phyloP scores from a whole-genome alignment of 2,888 invertebrate genomes.

The Eledona agricola region DNA sequence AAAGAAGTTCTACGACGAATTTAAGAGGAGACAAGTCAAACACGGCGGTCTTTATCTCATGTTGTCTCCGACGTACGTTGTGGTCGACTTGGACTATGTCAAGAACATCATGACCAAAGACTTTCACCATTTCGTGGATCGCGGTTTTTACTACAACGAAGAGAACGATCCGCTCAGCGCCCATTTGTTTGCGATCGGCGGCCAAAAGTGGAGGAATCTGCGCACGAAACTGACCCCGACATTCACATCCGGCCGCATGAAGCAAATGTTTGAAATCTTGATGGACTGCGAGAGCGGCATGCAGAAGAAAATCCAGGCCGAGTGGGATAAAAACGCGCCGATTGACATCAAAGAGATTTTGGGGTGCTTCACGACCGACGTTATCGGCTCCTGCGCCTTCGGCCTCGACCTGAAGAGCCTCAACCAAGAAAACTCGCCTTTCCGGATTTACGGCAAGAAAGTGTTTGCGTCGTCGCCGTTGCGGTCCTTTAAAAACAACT shows the following conservation, averaged over 20 bases:
- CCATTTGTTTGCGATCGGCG: conserved; percentile 66
- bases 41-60: conserved; percentile 53
- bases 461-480: conserved; percentile 16
- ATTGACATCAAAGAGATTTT: conserved; percentile 60
- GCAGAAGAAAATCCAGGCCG: conserved; percentile 57
- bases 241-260: conserved; percentile 72
- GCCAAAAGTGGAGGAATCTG: conserved; percentile 69
- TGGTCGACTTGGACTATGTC: conserved; percentile 46
- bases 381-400: conserved; percentile 68
- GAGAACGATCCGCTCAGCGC: conserved; percentile 67
- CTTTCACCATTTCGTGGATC: conserved; percentile 69
- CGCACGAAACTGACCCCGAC: conserved; percentile 70
- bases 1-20: conserved; percentile 24
- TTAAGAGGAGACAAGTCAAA: conserved; percentile 32
- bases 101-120: conserved; percentile 67
- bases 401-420: conserved; percentile 67
- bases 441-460: conserved; percentile 47
- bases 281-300: conserved; percentile 65
- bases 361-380: conserved; percentile 67
- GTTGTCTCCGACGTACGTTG: conserved; percentile 56
- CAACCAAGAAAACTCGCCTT: conserved; percentile 62
- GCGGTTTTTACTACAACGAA: conserved; percentile 68
- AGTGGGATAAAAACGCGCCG: conserved; percentile 8
- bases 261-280: conserved; percentile 68
- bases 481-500: neutral